Conservation (phyloP, 2,797 vertebrate species). For the Clarias laeviceps region DNA sequence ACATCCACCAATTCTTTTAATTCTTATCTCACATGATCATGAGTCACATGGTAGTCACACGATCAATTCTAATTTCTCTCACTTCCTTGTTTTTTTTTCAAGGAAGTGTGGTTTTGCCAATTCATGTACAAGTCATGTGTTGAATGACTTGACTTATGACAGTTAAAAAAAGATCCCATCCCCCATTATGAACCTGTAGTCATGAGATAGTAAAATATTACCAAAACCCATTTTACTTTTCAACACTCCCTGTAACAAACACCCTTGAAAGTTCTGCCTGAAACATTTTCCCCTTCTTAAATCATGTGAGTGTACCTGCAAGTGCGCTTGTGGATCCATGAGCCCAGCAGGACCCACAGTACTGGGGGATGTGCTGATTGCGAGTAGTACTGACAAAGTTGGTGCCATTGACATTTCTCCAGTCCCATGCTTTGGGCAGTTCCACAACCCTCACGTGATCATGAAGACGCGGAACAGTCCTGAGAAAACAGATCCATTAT, state of each 20-base stretch:
- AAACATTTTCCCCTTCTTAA: not conserved
- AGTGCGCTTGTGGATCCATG: constrained; percentile 93
- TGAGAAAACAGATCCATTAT: constrained; percentile 44
- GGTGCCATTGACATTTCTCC: constrained; percentile 83
- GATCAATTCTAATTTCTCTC: not conserved
- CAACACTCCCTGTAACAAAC: not conserved
- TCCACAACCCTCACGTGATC: constrained; percentile 77
- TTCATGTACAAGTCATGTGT: constrained; percentile 43
- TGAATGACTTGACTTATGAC: not conserved
- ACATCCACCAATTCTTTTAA: not conserved
- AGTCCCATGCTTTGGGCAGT: constrained; percentile 89
- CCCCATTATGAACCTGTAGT: not conserved
- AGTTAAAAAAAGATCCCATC: not conserved
- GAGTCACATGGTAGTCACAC: not conserved
- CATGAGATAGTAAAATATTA: not conserved
- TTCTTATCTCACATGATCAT: too few relatives aligned
- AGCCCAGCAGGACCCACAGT: constrained; percentile 98
- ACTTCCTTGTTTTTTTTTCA: not conserved
- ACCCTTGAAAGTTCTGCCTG: not conserved
- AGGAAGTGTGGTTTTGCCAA: not conserved
- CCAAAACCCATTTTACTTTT: not conserved
- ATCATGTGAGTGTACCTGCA: constrained; percentile 77
- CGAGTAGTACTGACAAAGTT: constrained; percentile 90
- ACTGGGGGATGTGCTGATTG: constrained; percentile 98
- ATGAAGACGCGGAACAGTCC: constrained; percentile 82